These are phyloP conservation scores for Cygnus olor DNA, from an alignment of 2,797 vertebrate genomes.

Conservation along the genomic window DNA sequence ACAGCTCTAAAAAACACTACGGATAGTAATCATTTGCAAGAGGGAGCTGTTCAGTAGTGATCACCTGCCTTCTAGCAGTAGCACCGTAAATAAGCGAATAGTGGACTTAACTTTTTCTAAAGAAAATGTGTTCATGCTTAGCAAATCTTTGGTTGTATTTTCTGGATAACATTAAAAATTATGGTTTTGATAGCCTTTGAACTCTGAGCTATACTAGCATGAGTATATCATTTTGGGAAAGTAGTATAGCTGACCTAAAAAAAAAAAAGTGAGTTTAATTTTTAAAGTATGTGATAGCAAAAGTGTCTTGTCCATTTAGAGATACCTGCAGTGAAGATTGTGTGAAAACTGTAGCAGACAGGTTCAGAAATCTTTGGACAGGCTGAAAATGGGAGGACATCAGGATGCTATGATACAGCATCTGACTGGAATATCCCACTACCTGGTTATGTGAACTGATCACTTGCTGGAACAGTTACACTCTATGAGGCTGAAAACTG, in stretches of 20 bases:
- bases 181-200: neutral
- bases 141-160: neutral
- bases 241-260: neutral
- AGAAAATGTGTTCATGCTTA: neutral
- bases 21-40: neutral
- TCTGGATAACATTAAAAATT: neutral
- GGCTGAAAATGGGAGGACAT: neutral
- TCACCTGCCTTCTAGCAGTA: neutral
- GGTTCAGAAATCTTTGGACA: neutral
- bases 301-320: neutral
- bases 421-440: neutral
- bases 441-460: neutral
- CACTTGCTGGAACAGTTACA: rapidly evolving
- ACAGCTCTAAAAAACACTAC: neutral
- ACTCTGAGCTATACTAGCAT: neutral
- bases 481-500: neutral
- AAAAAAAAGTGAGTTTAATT: neutral
- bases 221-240: neutral
- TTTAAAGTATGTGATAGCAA: neutral
- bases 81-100: neutral
- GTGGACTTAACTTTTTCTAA: rapidly evolving
- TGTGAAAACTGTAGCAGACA: neutral
- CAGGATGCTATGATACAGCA: neutral
- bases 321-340: neutral
- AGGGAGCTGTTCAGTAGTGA: neutral